Evolutionary conservation across 2,888 invertebrate species (phyloP), one percentile per base, ranked within the genome.

Genomic region (Drosophila infuscata): DNA sequence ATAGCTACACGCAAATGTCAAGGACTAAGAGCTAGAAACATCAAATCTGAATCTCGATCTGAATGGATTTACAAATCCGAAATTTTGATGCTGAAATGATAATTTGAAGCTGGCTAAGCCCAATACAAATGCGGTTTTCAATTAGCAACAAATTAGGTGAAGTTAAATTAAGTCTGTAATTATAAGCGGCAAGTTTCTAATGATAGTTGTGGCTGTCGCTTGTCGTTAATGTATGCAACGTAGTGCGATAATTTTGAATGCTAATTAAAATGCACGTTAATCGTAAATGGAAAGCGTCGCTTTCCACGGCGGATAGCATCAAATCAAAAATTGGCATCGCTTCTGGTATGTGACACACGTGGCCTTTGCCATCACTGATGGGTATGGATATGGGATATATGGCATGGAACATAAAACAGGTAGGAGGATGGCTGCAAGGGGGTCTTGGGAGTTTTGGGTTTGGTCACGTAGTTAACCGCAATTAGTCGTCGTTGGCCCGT

Each of bases 221-320:
- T 38, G 56, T 8, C 68, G 57, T 71, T 65, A 79, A 70, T 76
- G 56, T 59, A 58, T 56, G 51, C 66, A 82, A 56, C 48, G 70
- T 38, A 53, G 25, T 58, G 60, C 51, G 65, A 76, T 70, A 61
- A 79, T 76, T 76, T 74, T 54, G 70, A 51, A 46, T 70, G 84
- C 82, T 85, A 89, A 85, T 84, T 85, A 82, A 82, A 88, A 85
- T 81, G 74, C 70, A 79, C 72, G 88, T 84, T 87, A 87, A 85
- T 89, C 84, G 87, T 41, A 68, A 76, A 86, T 88, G 70, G 71
- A 64, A 46, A 58, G 68, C 64, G 70, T 61, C 65, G 64, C 76
- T 62, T 65, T 63, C 67, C 51, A 68, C 46, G 32, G 38, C 67
- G 61, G 56, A 65, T 62, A 43, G 65, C 52, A 66, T 63, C 67